phyloP scores from a whole-genome alignment of 2,797 vertebrate species.

The Lemur catta region DNA sequence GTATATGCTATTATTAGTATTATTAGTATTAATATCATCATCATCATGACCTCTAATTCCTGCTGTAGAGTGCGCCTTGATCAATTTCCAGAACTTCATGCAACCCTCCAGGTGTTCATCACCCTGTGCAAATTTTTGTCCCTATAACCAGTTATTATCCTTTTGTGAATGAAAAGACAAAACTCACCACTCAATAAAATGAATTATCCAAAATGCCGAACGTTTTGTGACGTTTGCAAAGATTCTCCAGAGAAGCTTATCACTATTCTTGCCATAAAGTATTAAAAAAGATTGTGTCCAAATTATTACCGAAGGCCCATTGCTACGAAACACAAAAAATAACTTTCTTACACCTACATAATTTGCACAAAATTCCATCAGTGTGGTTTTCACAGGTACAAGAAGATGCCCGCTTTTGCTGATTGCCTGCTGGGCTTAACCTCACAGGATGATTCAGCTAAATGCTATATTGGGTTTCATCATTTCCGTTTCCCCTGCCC shows the following conservation, averaged over 20 bases:
- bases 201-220: neutral
- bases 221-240: neutral
- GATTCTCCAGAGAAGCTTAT: neutral
- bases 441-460: slow-evolving; percentile 75
- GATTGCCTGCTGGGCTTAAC: slow-evolving; percentile 75
- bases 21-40: neutral
- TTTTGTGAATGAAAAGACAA: slow-evolving; percentile 16
- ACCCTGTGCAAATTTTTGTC: neutral
- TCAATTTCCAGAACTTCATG: neutral
- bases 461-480: slow-evolving; percentile 80
- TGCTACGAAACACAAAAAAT: neutral
- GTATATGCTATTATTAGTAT: neutral
- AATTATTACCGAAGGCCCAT: neutral
- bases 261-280: neutral
- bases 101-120: neutral
- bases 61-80: neutral
- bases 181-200: neutral
- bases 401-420: slow-evolving; percentile 52
- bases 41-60: neutral
- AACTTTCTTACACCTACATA: neutral
- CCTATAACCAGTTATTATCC: neutral
- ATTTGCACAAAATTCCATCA: slow-evolving; percentile 12
- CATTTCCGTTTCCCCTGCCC: slow-evolving; percentile 75
- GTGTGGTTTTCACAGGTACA: slow-evolving; percentile 47
- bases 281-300: neutral